Evolutionary conservation across 2,113 vertebrate genomes (phyloP), one percentile per base, ranked within the genome.

Genomic region (Hymenochirus boettgeri): DNA sequence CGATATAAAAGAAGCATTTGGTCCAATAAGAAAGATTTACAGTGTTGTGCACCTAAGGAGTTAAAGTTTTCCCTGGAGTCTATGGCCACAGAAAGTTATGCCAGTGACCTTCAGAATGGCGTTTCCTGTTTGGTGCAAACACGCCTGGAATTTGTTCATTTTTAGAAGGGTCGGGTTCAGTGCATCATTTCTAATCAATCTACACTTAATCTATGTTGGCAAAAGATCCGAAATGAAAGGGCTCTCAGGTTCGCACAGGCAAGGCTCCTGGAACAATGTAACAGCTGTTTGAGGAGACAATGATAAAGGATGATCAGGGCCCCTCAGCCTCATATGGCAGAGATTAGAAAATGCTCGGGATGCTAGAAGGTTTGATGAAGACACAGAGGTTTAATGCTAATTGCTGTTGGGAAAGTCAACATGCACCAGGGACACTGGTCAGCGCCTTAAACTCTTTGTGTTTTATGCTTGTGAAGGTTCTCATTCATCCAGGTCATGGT

Each of bases 121-220:
- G 26, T 23, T 59, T 59, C 46, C 56, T 25, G 56, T 18, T 23
- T 18, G n/a, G 46, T 26, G 55, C 55, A 57, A 57, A 58, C 63
- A 59, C 3, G 64, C 21, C 33, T 29, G 64, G 64, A 67, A 67
- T 67, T n/a, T 58, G 64, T 12, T 8, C 26, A 52, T 59, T 52
- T 51, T 51, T 22, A 19, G 64, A 47, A 66, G 55, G 55, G 64
- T 67, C 64, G 56, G 64, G 10, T 24, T 26, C 11, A 42, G 64
- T 51, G 47, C 39, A 62, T 52, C 37, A 39, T 23, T 45, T 45
- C 22, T 25, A 53, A 53, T 53, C 27, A 52, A 51, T 48, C 52
- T 65, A 54, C 52, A 33, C 52, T 29, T 42, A 53, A 61, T 35
- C 53, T 21, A 23, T 27, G 50, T 39, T 62, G 57, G 26, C 27